Base-by-base conservation (phyloP, 2,888 invertebrate species). In the Balanococcus diminutus region DNA sequence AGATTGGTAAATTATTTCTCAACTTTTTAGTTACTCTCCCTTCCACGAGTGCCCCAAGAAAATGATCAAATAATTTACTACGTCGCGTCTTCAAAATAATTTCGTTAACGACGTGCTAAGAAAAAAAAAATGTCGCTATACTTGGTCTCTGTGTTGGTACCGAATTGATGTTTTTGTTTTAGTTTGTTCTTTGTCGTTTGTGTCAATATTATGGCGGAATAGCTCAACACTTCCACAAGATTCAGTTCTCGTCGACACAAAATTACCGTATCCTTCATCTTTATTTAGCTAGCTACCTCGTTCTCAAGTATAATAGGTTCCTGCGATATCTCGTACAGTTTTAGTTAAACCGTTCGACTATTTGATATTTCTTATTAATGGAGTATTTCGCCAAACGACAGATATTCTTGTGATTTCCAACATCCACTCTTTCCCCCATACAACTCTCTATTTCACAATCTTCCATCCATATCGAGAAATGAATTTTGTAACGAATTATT, bases 31-130 rank as follows among this genome's bases (percentile, higher is more conserved):
- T 16, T 72, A 16, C 32, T 0, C n/a, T 32, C 8, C 31, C 16
- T 72, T n/a, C 11, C 9, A 32, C 28, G 32, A 31, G 32, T n/a
- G n/a, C 31, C 5, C 4, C 2, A 16, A 72, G 25, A 31, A 72
- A 72, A 72, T 32, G 72, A 32, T 32, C 72, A 72, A 31, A 72
- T 72, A 72, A 72, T 72, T 72, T 32, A 72, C 32, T 72, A 32
- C 72, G 72, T n/a, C 28, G 32, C 72, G 72, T n/a, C 28, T 14
- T 32, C n/a, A 32, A 72, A 72, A 72, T 72, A n/a, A 72, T 72
- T 32, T 72, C 72, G 72, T 72, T 72, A 72, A 72, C 72, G 28
- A n/a, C 16, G 25, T 25, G 11, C 25, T 61, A 61, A 61, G 22
- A 25, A 61, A 61, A 61, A 61, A 61, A 61, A 61, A 61, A 25